Conservation (phyloP, 2,888 invertebrate genomes). For the Drosophila eohydei region DNA sequence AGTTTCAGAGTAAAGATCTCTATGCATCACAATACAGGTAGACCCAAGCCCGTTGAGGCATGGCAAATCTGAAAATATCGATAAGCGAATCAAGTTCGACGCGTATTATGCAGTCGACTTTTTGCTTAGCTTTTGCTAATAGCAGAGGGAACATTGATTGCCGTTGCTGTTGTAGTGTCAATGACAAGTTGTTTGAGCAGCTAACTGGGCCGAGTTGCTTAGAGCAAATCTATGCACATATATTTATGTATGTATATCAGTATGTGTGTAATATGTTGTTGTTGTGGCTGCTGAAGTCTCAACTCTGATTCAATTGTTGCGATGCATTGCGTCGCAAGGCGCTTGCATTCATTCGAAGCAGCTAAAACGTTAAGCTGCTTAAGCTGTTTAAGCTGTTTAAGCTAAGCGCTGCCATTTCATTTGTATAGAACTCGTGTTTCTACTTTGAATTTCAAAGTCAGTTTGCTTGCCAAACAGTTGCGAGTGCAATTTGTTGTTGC, state of each 20-base stretch:
- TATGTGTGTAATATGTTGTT: not conserved
- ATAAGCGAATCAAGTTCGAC: too few relatives aligned
- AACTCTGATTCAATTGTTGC: slow-evolving; percentile 8
- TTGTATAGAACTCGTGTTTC: not conserved
- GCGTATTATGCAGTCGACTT: too few relatives aligned
- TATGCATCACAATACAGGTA: not conserved
- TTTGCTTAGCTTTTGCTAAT: too few relatives aligned
- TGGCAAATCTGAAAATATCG: not conserved
- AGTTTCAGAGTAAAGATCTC: not conserved
- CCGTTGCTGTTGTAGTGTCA: slow-evolving; percentile 11
- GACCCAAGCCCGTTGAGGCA: not conserved
- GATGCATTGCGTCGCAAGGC: slow-evolving; percentile 1
- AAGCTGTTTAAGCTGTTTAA: slow-evolving; percentile 17
- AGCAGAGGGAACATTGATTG: too few relatives aligned
- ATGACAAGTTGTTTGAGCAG: slow-evolving; percentile 33
- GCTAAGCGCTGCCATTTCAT: slow-evolving; percentile 10
- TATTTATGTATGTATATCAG: not conserved
- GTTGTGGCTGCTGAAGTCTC: not conserved
- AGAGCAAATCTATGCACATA: not conserved
- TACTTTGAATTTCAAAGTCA: slow-evolving; percentile 17
- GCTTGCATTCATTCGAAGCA: slow-evolving; percentile 18
- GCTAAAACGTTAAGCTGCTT: slow-evolving; percentile 9
- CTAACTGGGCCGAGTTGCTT: slow-evolving; percentile 38
- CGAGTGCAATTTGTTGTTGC: slow-evolving; percentile 14
- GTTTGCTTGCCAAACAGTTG: slow-evolving; percentile 11